These are phyloP conservation scores for Rhineura floridana DNA, from an alignment of 2,113 vertebrate genomes.

Conservation along the genomic window DNA sequence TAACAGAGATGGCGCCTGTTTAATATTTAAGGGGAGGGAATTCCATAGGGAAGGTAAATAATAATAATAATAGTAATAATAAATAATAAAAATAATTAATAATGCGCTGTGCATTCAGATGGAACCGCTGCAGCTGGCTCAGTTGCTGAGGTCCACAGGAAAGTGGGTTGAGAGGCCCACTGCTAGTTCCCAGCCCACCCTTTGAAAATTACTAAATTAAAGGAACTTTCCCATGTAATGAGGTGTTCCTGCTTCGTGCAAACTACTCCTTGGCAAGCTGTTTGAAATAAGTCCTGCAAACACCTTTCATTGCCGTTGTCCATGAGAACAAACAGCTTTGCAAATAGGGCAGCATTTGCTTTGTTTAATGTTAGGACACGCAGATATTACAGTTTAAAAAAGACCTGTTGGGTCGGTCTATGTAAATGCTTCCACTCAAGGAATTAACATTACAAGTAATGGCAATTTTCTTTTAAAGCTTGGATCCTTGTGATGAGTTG, in stretches of 20 bases:
- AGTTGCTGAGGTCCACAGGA: too few species aligned
- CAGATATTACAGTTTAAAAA: conserved; percentile 57
- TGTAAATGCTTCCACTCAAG: conserved; percentile 32
- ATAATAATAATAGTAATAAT: too few species aligned
- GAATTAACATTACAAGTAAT: conserved; percentile 29
- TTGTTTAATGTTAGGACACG: conserved; percentile 37
- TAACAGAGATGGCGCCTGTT: too few species aligned
- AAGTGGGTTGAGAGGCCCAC: too few species aligned
- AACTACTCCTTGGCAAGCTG: not conserved
- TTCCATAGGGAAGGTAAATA: too few species aligned
- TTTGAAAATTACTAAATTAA: not conserved
- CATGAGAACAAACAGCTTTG: conserved; percentile 57
- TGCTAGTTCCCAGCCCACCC: too few species aligned
- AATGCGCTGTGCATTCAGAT: too few species aligned
- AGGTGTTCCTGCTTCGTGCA: not conserved
- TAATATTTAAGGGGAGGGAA: too few species aligned
- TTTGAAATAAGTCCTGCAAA: not conserved
- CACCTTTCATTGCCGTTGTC: conserved; percentile 33
- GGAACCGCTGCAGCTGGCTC: too few species aligned
- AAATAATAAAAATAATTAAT: too few species aligned
- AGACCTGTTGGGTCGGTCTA: conserved; percentile 51
- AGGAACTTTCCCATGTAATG: not conserved
- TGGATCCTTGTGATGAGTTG: not conserved
- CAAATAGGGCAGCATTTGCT: conserved; percentile 39
- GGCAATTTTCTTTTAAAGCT: conserved; percentile 15